These are phyloP conservation scores for Coluber constrictor DNA, from an alignment of 2,797 vertebrate species.

Conservation along the genomic window DNA sequence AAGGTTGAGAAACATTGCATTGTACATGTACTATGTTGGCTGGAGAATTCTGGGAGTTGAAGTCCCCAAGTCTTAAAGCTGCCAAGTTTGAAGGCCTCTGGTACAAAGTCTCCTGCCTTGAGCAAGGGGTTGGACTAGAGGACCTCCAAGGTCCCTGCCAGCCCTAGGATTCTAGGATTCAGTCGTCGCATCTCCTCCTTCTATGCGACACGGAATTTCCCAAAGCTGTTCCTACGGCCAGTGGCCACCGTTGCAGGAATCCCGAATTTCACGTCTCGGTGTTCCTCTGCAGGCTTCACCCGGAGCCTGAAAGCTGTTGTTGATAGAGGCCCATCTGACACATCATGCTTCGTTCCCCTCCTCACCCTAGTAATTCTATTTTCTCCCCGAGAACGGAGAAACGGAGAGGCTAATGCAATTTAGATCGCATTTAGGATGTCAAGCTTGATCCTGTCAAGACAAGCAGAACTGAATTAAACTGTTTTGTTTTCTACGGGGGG, in stretches of 20 bases:
- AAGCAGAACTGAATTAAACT: background rate
- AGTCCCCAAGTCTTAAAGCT: too few relatives aligned
- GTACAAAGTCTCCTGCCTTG: too few relatives aligned
- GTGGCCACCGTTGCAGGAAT: background rate
- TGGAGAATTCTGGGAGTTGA: too few relatives aligned
- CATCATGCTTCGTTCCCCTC: background rate
- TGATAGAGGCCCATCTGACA: constrained; percentile 23
- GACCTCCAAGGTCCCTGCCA: background rate
- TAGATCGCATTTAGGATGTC: background rate
- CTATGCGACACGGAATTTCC: background rate
- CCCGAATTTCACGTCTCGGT: background rate
- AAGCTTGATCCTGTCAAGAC: background rate
- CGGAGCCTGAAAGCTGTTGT: background rate
- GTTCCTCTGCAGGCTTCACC: background rate
- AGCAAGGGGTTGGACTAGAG: too few relatives aligned
- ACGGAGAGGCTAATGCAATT: background rate
- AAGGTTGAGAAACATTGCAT: too few relatives aligned
- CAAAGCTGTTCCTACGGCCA: background rate
- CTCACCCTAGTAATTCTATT: background rate
- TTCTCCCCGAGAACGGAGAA: constrained; percentile 3
- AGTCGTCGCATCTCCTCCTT: background rate
- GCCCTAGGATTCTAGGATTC: background rate
- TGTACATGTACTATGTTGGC: too few relatives aligned
- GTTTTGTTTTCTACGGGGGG: background rate
- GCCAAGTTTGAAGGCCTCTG: too few relatives aligned